phyloP scores from a whole-genome alignment of 2,113 vertebrate species.

The Orientallactaga bullata region DNA sequence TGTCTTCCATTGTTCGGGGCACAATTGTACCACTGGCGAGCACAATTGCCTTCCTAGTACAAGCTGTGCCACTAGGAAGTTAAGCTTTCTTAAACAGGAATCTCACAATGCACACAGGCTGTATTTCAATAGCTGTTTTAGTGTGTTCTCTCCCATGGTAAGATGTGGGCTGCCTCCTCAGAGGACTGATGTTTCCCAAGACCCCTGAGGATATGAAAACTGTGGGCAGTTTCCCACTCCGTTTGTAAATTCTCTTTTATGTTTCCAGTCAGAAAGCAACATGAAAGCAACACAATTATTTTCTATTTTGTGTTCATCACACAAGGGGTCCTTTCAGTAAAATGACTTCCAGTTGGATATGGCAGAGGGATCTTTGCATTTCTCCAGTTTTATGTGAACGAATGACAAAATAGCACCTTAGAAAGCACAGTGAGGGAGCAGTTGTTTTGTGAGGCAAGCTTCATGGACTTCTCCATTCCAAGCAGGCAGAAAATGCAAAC shows the following conservation, averaged over 20 bases:
- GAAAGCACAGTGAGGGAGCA: background rate
- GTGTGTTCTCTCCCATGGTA: background rate
- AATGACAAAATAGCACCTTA: slow-evolving; percentile 27
- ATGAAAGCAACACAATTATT: background rate
- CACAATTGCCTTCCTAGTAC: background rate
- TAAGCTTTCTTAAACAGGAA: background rate
- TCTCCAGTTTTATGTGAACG: background rate
- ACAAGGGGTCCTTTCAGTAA: slow-evolving; percentile 16
- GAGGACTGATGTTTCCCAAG: background rate
- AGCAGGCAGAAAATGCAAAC: background rate
- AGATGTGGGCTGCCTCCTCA: background rate
- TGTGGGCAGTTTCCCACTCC: background rate
- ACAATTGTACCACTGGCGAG: background rate
- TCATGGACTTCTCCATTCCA: background rate
- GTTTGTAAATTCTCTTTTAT: background rate
- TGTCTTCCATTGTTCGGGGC: background rate
- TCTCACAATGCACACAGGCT: background rate
- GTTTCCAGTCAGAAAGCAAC: slow-evolving; percentile 41
- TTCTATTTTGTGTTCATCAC: slow-evolving; percentile 56
- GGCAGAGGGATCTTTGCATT: background rate
- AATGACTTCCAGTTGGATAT: background rate
- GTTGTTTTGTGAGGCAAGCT: background rate
- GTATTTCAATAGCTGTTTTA: background rate
- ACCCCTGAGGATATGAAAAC: background rate
- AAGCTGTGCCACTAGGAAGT: background rate